A percentile compares a stretch with the other conserved stretches of the same genome.
Evolutionary conservation across 2,797 vertebrate genomes (phyloP).

Genomic region (Prunella strophiata): DNA sequence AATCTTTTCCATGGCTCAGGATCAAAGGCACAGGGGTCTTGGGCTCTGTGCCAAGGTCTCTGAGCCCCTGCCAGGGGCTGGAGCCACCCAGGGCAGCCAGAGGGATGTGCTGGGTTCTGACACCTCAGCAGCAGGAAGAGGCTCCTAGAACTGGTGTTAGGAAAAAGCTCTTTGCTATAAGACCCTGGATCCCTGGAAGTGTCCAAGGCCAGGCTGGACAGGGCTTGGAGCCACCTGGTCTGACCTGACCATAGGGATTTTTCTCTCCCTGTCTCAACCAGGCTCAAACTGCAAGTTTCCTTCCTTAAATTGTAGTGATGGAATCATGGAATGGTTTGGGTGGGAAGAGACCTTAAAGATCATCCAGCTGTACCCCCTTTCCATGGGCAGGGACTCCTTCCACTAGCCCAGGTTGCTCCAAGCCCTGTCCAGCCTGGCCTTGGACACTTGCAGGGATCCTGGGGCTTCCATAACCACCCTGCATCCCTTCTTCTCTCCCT

Average conservation of each 20-base stretch:
- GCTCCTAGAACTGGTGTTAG: too few relatives aligned
- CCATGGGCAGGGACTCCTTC: not conserved
- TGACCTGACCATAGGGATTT: not conserved
- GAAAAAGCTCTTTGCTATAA: not conserved
- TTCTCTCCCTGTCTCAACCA: not conserved
- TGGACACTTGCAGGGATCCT: not conserved
- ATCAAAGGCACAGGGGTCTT: too few relatives aligned
- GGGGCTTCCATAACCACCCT: not conserved
- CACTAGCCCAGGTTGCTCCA: accelerated
- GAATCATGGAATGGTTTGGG: not conserved
- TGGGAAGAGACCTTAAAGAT: not conserved
- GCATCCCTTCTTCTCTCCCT: not conserved
- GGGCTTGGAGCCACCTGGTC: not conserved
- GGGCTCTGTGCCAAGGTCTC: too few relatives aligned
- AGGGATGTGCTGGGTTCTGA: too few relatives aligned
- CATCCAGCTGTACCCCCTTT: not conserved
- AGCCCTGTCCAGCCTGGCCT: accelerated
- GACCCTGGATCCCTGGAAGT: not conserved
- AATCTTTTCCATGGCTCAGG: too few relatives aligned
- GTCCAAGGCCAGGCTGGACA: accelerated
- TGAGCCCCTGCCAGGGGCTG: too few relatives aligned
- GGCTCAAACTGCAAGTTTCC: not conserved
- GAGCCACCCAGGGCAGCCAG: too few relatives aligned
- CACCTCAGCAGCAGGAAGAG: accelerated
- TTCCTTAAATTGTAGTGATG: not conserved